Base-by-base conservation (phyloP, 2,797 vertebrate genomes). In the Sebastes hubbsi region DNA sequence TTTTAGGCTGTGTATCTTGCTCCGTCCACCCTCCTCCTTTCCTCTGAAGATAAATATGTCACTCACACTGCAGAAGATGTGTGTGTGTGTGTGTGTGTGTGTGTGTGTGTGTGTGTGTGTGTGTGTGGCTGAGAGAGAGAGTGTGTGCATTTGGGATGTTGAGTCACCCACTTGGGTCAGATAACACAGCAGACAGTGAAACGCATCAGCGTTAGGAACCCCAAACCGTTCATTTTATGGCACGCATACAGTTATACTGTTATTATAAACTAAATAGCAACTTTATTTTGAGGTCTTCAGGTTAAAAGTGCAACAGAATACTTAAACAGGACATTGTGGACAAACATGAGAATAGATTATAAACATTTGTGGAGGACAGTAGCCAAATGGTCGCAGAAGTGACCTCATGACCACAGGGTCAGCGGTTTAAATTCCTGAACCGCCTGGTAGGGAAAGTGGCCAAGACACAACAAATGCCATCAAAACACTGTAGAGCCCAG, bases 31-130 rank as follows among this genome's bases (percentile, higher is more conserved):
- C 90, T 88, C 89, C 91, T 91, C 91, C 87, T 91, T 93, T 92
- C 90, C 91, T 89, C 75, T 86, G 2, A 30, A 90, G 92, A 94
- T 94, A 92, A 91, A 82, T 79, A 68, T 88, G 88, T 86, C 90
- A 89, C 81, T 88, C 87, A 82, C 71, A 70, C 71, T 83, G 46
- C 38, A 79, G 67, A 77, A 58, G 63, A 25, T 73, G 75, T 34
- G 22, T 65, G 36, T 42, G 62, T 25, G 62, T 38, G 38, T 76
- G 77, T 62, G 18, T 24, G 24, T 73, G 75, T 34, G 22, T 65
- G 36, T 42, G 62, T 25, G 62, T 38, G 38, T 76, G 77, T 62
- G 24, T 73, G 75, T 34, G 22, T 65, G 36, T 42, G 62, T 25
- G 62, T 38, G 38, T 76, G 77, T 62, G 18, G 4, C 13, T 64